Evolutionary conservation across 2,113 vertebrate species (phyloP).

Genomic region (Miniopterus natalensis): DNA sequence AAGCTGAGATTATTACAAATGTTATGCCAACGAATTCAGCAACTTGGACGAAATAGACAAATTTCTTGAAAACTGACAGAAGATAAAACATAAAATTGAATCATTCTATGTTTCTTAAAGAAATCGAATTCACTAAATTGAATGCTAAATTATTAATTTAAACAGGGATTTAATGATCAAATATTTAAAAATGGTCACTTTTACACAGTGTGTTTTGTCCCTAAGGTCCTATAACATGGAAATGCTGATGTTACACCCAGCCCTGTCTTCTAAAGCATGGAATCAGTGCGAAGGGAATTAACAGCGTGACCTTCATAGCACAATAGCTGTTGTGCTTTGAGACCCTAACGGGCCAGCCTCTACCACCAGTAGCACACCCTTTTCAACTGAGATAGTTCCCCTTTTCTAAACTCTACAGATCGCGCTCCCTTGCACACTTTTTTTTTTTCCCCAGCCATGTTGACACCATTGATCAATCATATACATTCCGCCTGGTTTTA

Average conservation of each 20-base stretch:
- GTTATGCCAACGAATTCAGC: neutral
- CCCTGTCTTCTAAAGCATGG: neutral
- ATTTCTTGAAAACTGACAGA: neutral
- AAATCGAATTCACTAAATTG: neutral
- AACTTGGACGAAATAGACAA: neutral
- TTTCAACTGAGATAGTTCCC: neutral
- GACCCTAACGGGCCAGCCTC: neutral
- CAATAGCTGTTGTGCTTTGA: neutral
- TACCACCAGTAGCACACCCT: neutral
- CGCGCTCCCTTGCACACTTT: neutral
- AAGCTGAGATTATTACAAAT: neutral
- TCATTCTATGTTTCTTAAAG: neutral
- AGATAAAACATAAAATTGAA: neutral
- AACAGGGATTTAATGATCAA: slow-evolving; percentile 1
- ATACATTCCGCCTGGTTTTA: neutral
- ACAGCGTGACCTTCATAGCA: neutral
- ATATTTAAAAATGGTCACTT: slow-evolving; percentile 3
- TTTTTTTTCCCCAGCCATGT: neutral
- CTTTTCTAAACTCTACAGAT: neutral
- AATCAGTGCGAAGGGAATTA: neutral
- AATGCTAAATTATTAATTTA: slow-evolving; percentile 4
- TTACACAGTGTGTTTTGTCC: neutral
- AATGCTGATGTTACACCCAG: neutral
- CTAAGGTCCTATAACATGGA: neutral
- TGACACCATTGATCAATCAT: neutral